phyloP scores from a whole-genome alignment of 1,140 invertebrate genomes.

The Drosophila ohnishii region DNA sequence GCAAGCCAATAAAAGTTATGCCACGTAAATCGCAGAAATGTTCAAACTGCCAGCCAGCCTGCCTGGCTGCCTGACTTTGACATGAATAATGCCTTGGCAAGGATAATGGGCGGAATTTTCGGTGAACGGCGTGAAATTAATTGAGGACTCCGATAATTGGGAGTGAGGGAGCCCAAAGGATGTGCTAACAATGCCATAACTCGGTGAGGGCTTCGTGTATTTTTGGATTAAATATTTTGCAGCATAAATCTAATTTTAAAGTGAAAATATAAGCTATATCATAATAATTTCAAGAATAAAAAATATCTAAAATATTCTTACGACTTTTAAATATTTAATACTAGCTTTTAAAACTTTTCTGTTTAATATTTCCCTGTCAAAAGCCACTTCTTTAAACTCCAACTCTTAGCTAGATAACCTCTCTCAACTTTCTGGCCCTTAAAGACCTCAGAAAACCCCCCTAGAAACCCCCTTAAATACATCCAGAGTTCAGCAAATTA shows the following conservation, averaged over 20 bases:
- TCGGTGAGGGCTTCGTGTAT: background rate
- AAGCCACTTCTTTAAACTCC: background rate
- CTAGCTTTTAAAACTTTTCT: background rate
- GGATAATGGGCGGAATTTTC: constrained; percentile 41
- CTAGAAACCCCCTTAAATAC: background rate
- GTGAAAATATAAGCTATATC: too few relatives aligned
- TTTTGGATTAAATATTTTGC: background rate
- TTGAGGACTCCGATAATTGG: constrained; percentile 42
- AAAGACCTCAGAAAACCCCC: background rate
- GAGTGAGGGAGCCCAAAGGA: constrained; percentile 3
- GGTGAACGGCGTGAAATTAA: constrained; percentile 60
- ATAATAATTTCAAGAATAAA: too few relatives aligned
- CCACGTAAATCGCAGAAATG: constrained; percentile 62
- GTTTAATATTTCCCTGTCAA: background rate
- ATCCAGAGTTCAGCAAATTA: constrained; percentile 6
- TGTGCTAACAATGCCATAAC: constrained; percentile 10
- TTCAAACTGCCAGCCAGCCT: constrained; percentile 33
- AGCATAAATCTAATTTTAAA: background rate
- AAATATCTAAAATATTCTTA: background rate
- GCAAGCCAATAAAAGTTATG: constrained; percentile 73
- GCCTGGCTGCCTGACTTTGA: constrained; percentile 45
- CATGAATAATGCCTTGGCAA: constrained; percentile 49
- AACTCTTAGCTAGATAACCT: background rate
- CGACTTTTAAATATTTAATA: background rate
- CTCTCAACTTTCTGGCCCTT: background rate